Conservation (phyloP, 2,797 vertebrate genomes). For the Champsocephalus esox region DNA sequence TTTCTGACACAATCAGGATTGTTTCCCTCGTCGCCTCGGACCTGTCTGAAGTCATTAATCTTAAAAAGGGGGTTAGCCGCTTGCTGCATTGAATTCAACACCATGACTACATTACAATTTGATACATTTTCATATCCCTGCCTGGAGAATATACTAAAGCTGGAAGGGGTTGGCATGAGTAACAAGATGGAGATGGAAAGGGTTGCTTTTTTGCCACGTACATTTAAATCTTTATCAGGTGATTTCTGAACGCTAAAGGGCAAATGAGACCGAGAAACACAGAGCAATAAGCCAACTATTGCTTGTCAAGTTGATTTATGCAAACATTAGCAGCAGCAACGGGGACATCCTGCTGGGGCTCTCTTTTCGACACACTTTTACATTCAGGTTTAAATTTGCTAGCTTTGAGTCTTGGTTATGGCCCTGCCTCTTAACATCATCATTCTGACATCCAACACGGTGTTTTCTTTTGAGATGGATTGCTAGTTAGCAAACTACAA, state of each 20-base stretch:
- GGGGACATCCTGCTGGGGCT: not conserved
- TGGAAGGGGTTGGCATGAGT: conserved; percentile 31
- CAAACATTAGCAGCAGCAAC: not conserved
- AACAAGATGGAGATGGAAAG: conserved; percentile 31
- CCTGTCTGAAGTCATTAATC: conserved; percentile 87
- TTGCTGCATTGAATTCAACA: conserved; percentile 75
- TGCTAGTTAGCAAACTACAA: no score
- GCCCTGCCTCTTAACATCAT: not conserved
- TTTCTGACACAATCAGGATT: conserved; percentile 85
- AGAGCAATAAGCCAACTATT: conserved; percentile 6
- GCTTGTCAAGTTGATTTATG: conserved; percentile 7
- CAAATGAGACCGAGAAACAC: conserved; percentile 19
- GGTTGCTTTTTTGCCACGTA: conserved; percentile 6
- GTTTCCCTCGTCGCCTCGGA: conserved; percentile 83
- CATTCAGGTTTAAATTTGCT: conserved; percentile 7
- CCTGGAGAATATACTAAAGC: conserved; percentile 53
- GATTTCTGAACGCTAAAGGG: conserved; percentile 21
- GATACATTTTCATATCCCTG: conserved; percentile 77
- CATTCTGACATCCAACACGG: not conserved
- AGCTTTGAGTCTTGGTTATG: not conserved
- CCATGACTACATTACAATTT: conserved; percentile 77
- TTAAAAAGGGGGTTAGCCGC: conserved; percentile 71
- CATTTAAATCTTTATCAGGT: conserved; percentile 26
- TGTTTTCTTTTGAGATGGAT: not conserved
- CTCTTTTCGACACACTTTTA: conserved; percentile 1